phyloP scores from a whole-genome alignment of 2,113 vertebrate genomes.

The Circaetus cinerascens region DNA sequence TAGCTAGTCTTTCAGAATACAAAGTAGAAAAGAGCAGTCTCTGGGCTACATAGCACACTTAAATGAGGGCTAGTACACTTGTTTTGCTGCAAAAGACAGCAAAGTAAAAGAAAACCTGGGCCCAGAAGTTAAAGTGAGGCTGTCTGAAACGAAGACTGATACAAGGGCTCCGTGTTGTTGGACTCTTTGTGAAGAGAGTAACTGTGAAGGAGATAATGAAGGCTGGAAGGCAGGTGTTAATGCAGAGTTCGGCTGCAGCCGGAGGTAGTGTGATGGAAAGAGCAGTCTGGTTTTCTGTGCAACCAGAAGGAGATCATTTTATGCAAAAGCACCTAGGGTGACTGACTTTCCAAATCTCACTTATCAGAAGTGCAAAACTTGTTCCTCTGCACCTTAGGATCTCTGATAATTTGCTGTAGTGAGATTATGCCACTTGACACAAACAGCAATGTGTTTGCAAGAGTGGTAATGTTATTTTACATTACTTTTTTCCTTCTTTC shows the following conservation, averaged over 20 bases:
- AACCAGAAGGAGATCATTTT: slow-evolving; percentile 29
- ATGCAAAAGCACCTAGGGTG: slow-evolving; percentile 45
- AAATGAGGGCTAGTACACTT: slow-evolving; percentile 55
- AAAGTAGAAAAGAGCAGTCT: slow-evolving; percentile 40
- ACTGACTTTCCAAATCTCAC: slow-evolving; percentile 47
- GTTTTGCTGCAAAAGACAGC: slow-evolving; percentile 47
- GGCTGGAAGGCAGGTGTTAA: slow-evolving; percentile 18
- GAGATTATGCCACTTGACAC: slow-evolving; percentile 39
- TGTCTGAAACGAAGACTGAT: neutral
- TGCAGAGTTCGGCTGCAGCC: neutral
- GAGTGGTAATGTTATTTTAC: slow-evolving; percentile 8
- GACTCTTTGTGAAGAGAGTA: slow-evolving; percentile 40
- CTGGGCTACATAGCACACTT: slow-evolving; percentile 36
- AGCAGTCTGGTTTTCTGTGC: neutral
- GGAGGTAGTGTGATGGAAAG: neutral
- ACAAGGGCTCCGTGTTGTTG: neutral
- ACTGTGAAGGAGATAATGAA: slow-evolving; percentile 10
- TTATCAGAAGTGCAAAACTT: slow-evolving; percentile 37
- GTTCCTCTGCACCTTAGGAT: slow-evolving; percentile 51
- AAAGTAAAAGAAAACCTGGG: slow-evolving; percentile 41
- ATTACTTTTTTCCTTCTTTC: neutral
- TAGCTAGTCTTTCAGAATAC: slow-evolving; percentile 62
- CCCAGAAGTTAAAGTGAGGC: slow-evolving; percentile 21
- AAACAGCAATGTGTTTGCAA: neutral
- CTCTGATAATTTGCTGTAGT: slow-evolving; percentile 43